Conservation (phyloP, 2,888 invertebrate genomes). For the Xestobium rufovillosum region DNA sequence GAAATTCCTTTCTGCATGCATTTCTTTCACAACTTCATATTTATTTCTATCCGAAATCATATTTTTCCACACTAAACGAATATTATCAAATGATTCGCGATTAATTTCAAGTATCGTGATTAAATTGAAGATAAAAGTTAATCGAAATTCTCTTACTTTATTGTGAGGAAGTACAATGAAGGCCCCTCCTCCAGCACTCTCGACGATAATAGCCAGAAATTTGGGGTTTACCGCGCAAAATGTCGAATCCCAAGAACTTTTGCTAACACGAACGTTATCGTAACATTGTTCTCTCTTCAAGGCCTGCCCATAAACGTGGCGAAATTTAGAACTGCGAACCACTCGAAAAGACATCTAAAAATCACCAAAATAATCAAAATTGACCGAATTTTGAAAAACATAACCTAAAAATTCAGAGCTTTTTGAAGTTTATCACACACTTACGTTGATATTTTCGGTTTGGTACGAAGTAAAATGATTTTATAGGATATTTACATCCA, state of each 20-base stretch:
- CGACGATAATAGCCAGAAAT: conserved; percentile 94
- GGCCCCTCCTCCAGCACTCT: conserved; percentile 93
- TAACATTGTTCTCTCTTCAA: conserved; percentile 94
- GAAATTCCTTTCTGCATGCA: too few relatives aligned
- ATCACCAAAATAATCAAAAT: neutral
- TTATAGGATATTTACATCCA: conserved; percentile 5
- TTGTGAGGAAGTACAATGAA: conserved; percentile 91
- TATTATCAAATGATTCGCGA: too few relatives aligned
- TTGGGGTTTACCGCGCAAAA: conserved; percentile 98
- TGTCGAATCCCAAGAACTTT: conserved; percentile 97
- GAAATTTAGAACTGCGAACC: conserved; percentile 95
- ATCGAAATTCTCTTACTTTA: too few relatives aligned
- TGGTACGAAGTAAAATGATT: conserved; percentile 18
- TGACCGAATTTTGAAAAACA: neutral
- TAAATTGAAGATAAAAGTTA: too few relatives aligned
- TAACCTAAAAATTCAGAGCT: conserved; percentile 5
- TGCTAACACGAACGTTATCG: conserved; percentile 94
- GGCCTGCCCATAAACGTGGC: conserved; percentile 88
- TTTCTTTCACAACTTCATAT: too few relatives aligned
- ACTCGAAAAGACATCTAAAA: conserved; percentile 90
- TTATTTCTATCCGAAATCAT: too few relatives aligned
- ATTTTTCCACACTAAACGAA: too few relatives aligned
- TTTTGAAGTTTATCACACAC: conserved; percentile 9
- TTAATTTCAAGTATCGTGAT: too few relatives aligned
- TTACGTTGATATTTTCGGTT: too few relatives aligned